These are phyloP conservation scores for Micrastur ruficollis DNA, from an alignment of 2,797 vertebrate genomes.

Conservation along the genomic window DNA sequence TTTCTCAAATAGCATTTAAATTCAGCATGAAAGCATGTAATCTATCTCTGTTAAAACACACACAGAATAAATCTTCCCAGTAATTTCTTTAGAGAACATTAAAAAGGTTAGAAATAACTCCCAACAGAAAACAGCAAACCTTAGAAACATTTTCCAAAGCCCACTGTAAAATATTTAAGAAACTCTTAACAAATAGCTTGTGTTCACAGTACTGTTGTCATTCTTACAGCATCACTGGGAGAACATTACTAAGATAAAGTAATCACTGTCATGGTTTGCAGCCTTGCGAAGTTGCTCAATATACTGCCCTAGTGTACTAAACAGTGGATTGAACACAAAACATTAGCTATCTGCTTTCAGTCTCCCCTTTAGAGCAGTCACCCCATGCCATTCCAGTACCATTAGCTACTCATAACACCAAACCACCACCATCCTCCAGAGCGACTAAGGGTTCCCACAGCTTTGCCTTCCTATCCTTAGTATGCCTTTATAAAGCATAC, in stretches of 20 bases:
- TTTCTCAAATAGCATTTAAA: neutral
- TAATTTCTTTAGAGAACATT: neutral
- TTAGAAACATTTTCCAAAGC: neutral
- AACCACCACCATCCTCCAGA: neutral
- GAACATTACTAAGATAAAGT: neutral
- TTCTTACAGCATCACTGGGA: neutral
- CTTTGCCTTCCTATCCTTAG: neutral
- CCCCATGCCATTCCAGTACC: neutral
- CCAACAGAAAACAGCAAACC: neutral
- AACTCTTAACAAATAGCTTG: neutral
- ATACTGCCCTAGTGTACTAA: neutral
- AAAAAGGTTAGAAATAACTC: neutral
- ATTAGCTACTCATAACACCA: neutral
- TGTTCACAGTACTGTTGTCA: neutral
- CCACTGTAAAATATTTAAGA: neutral
- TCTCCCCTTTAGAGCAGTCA: neutral
- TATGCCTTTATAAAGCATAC: neutral
- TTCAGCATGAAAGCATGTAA: neutral
- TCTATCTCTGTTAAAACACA: neutral
- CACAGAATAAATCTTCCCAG: neutral
- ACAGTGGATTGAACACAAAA: neutral
- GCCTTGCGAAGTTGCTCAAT: neutral
- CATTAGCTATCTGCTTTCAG: neutral
- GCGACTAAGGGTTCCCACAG: accelerated
- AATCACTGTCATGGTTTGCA: neutral